Base-by-base conservation (phyloP, 2,797 vertebrate genomes). In the Hirundo rustica region DNA sequence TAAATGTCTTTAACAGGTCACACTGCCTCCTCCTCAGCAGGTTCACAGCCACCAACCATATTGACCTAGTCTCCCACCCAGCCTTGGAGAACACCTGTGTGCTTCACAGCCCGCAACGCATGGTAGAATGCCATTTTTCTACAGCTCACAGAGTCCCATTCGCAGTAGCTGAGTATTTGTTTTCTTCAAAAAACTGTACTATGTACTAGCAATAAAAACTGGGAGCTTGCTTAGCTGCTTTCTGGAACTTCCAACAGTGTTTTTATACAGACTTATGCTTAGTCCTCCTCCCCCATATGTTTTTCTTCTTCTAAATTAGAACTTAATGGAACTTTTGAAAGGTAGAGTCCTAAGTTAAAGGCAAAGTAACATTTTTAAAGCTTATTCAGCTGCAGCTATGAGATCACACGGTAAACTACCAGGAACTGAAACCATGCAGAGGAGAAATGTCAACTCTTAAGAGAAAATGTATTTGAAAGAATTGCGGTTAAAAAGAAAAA, bases 331-430 rank as follows among this genome's bases (percentile, higher is more conserved):
- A 97, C 38, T 92, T 91, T 50, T 83, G n/a, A 93, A 95, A 93
- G 73, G 72, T 40, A 64, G 36, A 76, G 88, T 88, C 70, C 61
- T n/a, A 83, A 88, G 53, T 72, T 92, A 80, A 94, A 93, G 54
- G 79, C 62, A 95, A 91, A 68, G 65, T 68, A 87, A 77, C 0
- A 0, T 78, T 96, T 96, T 82, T 72, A 77, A 93, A 95, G 80
- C 75, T 96, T 94, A 82, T 84, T 88, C 88, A 89, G 88, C 81
- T 94, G 85, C 71, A 84, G 75, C 54, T 78, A 34, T 88, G 84
- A 95, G 83, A 96, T 95, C 89, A 95, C 66, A 67, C 6, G 0
- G 70, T 81, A 92, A 94, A 89, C 77, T 93, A 93, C 45, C 68
- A 95, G 77, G 48, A 95, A 87, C 58, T 62, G 85, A 95, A 88